Evolutionary conservation across 2,888 invertebrate species (phyloP).

Genomic region (Orthonevra nobilis): DNA sequence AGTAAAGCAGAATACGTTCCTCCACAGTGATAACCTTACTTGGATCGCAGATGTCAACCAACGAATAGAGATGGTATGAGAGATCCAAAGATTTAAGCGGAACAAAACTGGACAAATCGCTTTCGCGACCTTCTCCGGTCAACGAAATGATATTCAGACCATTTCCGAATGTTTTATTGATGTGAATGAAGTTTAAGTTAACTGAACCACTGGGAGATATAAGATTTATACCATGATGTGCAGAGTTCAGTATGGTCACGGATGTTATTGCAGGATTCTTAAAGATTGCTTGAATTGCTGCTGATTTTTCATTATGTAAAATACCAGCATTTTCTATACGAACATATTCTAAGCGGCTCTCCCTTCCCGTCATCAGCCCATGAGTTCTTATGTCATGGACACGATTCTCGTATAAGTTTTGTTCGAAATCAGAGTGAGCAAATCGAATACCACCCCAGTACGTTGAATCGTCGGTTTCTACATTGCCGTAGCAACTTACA

Average conservation of each 20-base stretch:
- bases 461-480: slow-evolving; percentile 81
- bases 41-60: slow-evolving; percentile 98
- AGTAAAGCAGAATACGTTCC: slow-evolving; percentile 94
- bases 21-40: slow-evolving; percentile 94
- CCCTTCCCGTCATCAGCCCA: slow-evolving; percentile 84
- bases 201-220: slow-evolving; percentile 93
- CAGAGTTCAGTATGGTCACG: slow-evolving; percentile 91
- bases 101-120: slow-evolving; percentile 92
- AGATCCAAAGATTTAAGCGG: slow-evolving; percentile 90
- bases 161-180: slow-evolving; percentile 91
- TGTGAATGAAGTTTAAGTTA: slow-evolving; percentile 87
- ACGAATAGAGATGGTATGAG: slow-evolving; percentile 94
- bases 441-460: slow-evolving; percentile 99
- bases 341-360: slow-evolving; percentile 89
- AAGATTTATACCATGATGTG: slow-evolving; percentile 95
- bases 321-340: slow-evolving; percentile 96
- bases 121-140: slow-evolving; percentile 95
- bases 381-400: slow-evolving; percentile 91
- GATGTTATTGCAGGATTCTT: slow-evolving; percentile 91
- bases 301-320: slow-evolving; percentile 95
- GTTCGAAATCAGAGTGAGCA: slow-evolving; percentile 93
- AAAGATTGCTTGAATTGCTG: slow-evolving; percentile 94
- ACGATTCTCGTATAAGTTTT: slow-evolving; percentile 89
- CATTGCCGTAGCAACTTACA: slow-evolving; percentile 89
- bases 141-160: slow-evolving; percentile 94